Evolutionary conservation across 2,113 vertebrate genomes (phyloP).

Genomic region (Cariama cristata): DNA sequence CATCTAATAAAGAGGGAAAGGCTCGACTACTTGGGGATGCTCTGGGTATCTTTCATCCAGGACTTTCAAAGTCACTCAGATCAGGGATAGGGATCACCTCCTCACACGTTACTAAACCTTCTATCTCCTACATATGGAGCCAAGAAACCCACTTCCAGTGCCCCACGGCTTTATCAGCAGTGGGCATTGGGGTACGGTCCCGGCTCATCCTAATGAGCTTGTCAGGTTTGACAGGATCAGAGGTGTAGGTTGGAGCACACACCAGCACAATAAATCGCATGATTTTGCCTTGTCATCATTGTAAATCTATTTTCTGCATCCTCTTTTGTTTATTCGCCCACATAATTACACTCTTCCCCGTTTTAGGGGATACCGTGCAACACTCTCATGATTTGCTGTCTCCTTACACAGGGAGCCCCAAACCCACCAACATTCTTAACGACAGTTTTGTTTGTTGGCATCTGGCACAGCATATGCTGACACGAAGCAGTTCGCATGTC

Average conservation of each 20-base stretch:
- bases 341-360: fast-evolving
- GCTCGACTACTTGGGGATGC: neutral
- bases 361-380: neutral
- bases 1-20: neutral
- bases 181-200: neutral
- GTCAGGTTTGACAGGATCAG: neutral
- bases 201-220: neutral
- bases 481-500: neutral
- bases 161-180: neutral
- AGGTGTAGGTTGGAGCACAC: neutral
- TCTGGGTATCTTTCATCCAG: neutral
- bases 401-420: neutral
- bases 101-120: neutral
- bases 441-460: neutral
- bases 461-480: conserved; percentile 29
- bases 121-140: neutral
- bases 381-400: neutral
- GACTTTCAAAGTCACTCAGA: neutral
- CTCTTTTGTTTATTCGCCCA: neutral
- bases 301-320: neutral
- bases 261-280: neutral
- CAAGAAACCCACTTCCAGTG: neutral
- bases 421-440: neutral
- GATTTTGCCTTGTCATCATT: neutral
- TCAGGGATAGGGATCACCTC: neutral